phyloP scores from a whole-genome alignment of 2,888 invertebrate species.

The Scaptomyza caliginosa region DNA sequence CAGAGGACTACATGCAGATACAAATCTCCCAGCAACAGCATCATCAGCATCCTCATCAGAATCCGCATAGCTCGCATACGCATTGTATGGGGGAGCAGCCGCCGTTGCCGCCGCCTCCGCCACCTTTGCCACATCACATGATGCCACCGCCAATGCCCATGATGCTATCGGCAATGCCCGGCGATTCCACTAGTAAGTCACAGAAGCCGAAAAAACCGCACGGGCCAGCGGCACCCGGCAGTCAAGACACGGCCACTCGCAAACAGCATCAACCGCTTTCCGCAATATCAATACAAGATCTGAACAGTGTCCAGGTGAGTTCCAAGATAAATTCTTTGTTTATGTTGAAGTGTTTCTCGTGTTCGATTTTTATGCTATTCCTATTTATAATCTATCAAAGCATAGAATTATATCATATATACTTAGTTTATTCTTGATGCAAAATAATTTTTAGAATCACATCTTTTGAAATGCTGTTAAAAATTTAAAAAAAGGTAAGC shows the following conservation, averaged over 20 bases:
- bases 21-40: slow-evolving; percentile 84
- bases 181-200: slow-evolving; percentile 79
- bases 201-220: slow-evolving; percentile 69
- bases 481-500: no score
- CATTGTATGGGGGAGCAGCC: slow-evolving; percentile 67
- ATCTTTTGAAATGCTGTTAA: no score
- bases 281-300: slow-evolving; percentile 93
- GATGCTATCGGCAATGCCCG: slow-evolving; percentile 75
- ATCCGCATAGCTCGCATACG: slow-evolving; percentile 69
- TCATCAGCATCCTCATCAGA: slow-evolving; percentile 44
- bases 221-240: slow-evolving; percentile 55
- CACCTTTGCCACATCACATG: slow-evolving; percentile 85
- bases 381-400: no score
- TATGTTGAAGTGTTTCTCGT: no score
- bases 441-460: no score
- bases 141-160: slow-evolving; percentile 85
- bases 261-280: slow-evolving; percentile 91
- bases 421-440: no score
- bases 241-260: slow-evolving; percentile 84
- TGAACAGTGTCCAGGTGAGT: slow-evolving; percentile 89
- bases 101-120: slow-evolving; percentile 83
- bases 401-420: no score
- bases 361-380: no score
- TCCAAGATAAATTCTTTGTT: no score
- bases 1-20: slow-evolving; percentile 86